Evolutionary conservation across 2,888 invertebrate species (phyloP), one percentile per base, ranked within the genome.

Genomic region (Drosophila anceps): DNA sequence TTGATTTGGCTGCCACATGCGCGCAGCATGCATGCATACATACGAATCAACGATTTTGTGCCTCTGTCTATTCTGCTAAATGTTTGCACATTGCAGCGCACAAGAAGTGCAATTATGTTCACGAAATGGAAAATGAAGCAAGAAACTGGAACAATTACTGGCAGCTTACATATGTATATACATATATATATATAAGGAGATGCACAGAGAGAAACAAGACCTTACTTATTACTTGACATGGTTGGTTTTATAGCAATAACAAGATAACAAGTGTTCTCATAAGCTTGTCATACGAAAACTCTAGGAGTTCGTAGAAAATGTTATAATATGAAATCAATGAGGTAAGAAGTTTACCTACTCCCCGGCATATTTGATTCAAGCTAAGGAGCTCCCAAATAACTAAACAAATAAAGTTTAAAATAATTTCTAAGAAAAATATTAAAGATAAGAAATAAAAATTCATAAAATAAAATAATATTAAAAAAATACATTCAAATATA

Each of bases 91-190:
- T 71, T 70, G 70, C 62, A 73, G 62, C 73, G 67, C 80, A 85
- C 78, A 84, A 86, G 90, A 88, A 88, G 84, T 83, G 84, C 90
- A 88, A 86, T 86, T 88, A 86, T 88, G 79, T 84, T 81, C 84
- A 88, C 74, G 73, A 85, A 83, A 88, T 80, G 86, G 71, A 71
- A 83, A 86, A 83, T 86, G 87, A 77, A 75, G 85, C 76, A 79
- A 79, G 84, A 60, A 87, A 89, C 51, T 88, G 74, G 76, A 84
- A 81, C 88, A 86, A 81, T 84, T 84, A 76, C 73, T 63, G 64
- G 53, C 62, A 75, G 70, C 57, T 68, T 64, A 67, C 50, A 70
- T 46, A 68, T n/a, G 10, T 10, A n/a, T 46, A 15, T 27, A 27
- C 27, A 27, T 8, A 8, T 1, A 15, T 39, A 48, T 35, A 63